These are phyloP conservation scores for Malurus elegans DNA, from an alignment of 2,113 vertebrate species.

Conservation along the genomic window DNA sequence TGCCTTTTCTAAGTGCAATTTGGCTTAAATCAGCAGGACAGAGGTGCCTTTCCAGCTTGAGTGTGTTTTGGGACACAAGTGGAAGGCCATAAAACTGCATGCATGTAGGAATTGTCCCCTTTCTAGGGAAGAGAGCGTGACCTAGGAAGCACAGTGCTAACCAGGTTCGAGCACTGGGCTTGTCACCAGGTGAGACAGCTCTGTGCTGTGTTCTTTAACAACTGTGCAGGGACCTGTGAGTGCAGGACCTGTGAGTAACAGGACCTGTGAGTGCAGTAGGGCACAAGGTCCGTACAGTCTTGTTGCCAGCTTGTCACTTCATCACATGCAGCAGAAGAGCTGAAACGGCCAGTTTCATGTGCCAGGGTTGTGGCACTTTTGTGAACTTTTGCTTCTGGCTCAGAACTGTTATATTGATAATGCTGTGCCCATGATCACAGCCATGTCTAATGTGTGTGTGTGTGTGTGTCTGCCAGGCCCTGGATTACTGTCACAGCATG, in stretches of 20 bases:
- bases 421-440: background rate
- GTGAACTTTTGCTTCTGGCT: background rate
- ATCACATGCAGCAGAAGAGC: background rate
- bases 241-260: background rate
- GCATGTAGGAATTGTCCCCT: background rate
- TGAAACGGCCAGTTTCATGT: background rate
- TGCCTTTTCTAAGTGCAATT: background rate
- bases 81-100: background rate
- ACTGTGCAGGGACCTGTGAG: background rate
- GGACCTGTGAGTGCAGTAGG: background rate
- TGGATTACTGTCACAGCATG: conserved; percentile 99
- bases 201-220: background rate
- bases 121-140: background rate
- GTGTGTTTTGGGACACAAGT: background rate
- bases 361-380: background rate
- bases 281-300: background rate
- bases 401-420: background rate
- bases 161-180: background rate
- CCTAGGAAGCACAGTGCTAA: background rate
- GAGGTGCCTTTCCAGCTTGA: background rate
- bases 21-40: background rate
- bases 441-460: background rate
- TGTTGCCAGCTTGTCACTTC: background rate
- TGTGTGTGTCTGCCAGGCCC: conserved; percentile 81
- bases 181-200: background rate